Evolutionary conservation across 2,113 vertebrate genomes (phyloP).

Genomic region (Pedionomus torquatus): DNA sequence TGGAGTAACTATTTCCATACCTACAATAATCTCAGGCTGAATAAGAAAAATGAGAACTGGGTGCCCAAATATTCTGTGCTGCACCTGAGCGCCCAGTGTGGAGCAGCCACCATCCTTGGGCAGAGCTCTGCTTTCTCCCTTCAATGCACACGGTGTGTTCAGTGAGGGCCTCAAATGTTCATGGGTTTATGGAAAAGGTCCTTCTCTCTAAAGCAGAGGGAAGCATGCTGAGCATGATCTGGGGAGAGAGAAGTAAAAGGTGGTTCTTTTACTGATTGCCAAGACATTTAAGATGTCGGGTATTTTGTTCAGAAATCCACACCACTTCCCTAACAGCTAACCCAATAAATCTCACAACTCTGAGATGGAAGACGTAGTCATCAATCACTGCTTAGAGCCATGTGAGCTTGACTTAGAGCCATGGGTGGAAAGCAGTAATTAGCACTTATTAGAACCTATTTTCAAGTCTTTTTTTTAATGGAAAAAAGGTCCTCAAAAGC

Average conservation of each 20-base stretch:
- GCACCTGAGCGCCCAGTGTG: neutral
- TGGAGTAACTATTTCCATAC: neutral
- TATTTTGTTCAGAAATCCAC: neutral
- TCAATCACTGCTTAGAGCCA: neutral
- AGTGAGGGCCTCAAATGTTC: neutral
- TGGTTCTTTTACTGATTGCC: neutral
- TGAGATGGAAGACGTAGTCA: neutral
- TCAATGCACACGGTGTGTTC: neutral
- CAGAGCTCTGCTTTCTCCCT: neutral
- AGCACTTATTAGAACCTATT: neutral
- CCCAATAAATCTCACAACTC: neutral
- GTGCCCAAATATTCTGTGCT: neutral
- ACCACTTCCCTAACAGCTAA: neutral
- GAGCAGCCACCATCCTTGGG: neutral
- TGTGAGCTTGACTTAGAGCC: rapidly evolving
- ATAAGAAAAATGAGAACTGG: neutral
- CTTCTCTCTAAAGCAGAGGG: neutral
- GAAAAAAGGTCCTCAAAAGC: neutral
- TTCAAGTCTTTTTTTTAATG: neutral
- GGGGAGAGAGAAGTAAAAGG: neutral
- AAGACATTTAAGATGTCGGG: neutral
- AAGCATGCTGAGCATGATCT: neutral
- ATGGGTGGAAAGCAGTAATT: neutral
- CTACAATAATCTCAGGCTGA: neutral
- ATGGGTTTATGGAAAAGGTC: neutral